A percentile compares a stretch with the other conserved stretches of the same genome.
These are phyloP conservation scores for Coregonus ussuriensis DNA, from an alignment of 2,797 vertebrate species.

Conservation along the genomic window DNA sequence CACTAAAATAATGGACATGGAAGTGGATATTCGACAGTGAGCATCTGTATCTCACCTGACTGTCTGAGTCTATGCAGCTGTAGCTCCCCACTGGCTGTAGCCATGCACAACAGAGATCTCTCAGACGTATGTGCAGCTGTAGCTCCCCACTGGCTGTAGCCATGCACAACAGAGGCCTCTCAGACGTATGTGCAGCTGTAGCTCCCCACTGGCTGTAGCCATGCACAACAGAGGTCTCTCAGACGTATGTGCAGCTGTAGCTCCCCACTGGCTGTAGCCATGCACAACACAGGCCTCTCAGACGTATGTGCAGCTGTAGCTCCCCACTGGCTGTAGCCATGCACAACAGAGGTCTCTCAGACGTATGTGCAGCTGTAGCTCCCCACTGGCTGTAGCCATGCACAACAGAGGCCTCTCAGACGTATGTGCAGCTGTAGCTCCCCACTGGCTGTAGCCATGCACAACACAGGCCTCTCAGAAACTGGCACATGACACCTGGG, in stretches of 20 bases:
- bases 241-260: constrained; percentile 79
- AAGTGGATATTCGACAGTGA: too few relatives aligned
- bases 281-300: constrained; percentile 77
- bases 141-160: too few relatives aligned
- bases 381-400: constrained; percentile 83
- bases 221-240: too few relatives aligned
- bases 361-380: constrained; percentile 81
- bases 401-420: constrained; percentile 78
- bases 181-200: too few relatives aligned
- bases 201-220: too few relatives aligned
- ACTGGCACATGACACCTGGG: constrained; percentile 87
- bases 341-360: constrained; percentile 77
- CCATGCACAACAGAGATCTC: too few relatives aligned
- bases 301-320: constrained; percentile 81
- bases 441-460: constrained; percentile 83
- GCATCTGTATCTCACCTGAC: constrained; percentile 77
- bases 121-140: too few relatives aligned
- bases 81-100: too few relatives aligned
- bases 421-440: constrained; percentile 81
- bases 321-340: constrained; percentile 84
- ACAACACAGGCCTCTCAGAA: constrained; percentile 77
- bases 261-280: constrained; percentile 83
- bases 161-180: too few relatives aligned
- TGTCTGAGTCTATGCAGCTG: constrained; percentile 34
- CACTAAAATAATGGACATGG: not conserved